phyloP scores from a whole-genome alignment of 2,888 invertebrate genomes.

The Neoascia interrupta region DNA sequence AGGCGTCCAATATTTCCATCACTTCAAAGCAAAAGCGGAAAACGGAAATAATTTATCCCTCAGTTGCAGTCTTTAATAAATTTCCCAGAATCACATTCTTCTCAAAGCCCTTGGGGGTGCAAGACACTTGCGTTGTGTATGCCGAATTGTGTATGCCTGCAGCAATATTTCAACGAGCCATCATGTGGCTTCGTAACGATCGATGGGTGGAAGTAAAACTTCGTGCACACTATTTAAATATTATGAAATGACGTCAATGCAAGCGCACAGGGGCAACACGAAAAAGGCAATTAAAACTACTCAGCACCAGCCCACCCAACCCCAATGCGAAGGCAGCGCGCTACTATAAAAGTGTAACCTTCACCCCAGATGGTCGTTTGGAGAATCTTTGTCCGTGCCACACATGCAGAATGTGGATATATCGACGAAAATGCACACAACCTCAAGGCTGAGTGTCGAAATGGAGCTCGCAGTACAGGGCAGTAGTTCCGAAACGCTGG shows the following conservation, averaged over 20 bases:
- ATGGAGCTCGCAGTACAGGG: conserved; percentile 49
- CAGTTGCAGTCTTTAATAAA: too few relatives aligned
- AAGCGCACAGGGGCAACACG: conserved; percentile 12
- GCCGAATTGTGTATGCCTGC: conserved; percentile 44
- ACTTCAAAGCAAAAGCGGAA: too few relatives aligned
- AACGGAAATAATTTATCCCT: too few relatives aligned
- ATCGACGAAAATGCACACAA: conserved; percentile 56
- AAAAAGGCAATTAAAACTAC: conserved; percentile 50
- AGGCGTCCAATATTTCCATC: too few relatives aligned
- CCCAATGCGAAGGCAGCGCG: conserved; percentile 52
- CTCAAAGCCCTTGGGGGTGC: too few relatives aligned
- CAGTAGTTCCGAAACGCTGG: background rate
- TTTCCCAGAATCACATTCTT: too few relatives aligned
- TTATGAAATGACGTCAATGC: conserved; percentile 64
- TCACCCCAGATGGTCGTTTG: conserved; percentile 61
- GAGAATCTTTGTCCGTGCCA: conserved; percentile 32
- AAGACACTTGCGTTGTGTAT: conserved; percentile 25
- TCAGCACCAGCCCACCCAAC: conserved; percentile 44
- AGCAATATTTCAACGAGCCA: conserved; percentile 62
- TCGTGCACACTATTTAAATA: conserved; percentile 4
- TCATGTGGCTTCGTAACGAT: conserved; percentile 19
- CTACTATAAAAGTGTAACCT: conserved; percentile 61
- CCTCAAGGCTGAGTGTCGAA: conserved; percentile 44
- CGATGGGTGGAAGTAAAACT: background rate
- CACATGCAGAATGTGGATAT: conserved; percentile 43